These are phyloP conservation scores for Pelobates fuscus DNA, from an alignment of 2,113 vertebrate species.

Conservation along the genomic window DNA sequence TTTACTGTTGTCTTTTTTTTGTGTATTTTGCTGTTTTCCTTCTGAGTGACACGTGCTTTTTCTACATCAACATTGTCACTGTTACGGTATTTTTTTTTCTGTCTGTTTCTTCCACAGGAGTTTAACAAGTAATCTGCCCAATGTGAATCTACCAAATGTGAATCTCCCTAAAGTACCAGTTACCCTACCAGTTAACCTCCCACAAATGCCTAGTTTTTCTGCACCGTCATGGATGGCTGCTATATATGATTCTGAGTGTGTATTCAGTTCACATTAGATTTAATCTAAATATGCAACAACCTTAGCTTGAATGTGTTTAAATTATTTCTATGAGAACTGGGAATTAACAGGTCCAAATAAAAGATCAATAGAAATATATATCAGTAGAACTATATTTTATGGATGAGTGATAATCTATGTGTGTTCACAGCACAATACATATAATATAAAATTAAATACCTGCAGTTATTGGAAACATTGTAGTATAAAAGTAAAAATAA, in stretches of 20 bases:
- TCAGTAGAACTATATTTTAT: too few relatives aligned
- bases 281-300: slow-evolving; percentile 79
- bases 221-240: slow-evolving; percentile 98
- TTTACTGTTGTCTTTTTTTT: slow-evolving; percentile 65
- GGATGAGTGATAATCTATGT: too few relatives aligned
- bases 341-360: neutral
- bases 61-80: slow-evolving; percentile 91
- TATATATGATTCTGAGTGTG: slow-evolving; percentile 99
- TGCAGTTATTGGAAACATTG: too few relatives aligned
- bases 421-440: too few relatives aligned
- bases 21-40: slow-evolving; percentile 50
- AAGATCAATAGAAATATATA: too few relatives aligned
- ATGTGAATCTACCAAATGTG: slow-evolving; percentile 99
- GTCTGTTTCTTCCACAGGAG: slow-evolving; percentile 98
- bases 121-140: slow-evolving; percentile 99
- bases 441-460: too few relatives aligned
- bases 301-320: slow-evolving; percentile 95
- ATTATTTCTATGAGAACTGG: slow-evolving; percentile 66
- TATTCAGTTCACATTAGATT: slow-evolving; percentile 97
- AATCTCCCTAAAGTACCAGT: slow-evolving; percentile 99
- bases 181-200: slow-evolving; percentile 94
- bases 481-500: too few relatives aligned
- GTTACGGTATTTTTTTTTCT: slow-evolving; percentile 99
- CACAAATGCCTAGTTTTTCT: slow-evolving; percentile 99
- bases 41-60: slow-evolving; percentile 86